Conservation (phyloP, 1,140 invertebrate species). For the Diploscapter pachys region DNA sequence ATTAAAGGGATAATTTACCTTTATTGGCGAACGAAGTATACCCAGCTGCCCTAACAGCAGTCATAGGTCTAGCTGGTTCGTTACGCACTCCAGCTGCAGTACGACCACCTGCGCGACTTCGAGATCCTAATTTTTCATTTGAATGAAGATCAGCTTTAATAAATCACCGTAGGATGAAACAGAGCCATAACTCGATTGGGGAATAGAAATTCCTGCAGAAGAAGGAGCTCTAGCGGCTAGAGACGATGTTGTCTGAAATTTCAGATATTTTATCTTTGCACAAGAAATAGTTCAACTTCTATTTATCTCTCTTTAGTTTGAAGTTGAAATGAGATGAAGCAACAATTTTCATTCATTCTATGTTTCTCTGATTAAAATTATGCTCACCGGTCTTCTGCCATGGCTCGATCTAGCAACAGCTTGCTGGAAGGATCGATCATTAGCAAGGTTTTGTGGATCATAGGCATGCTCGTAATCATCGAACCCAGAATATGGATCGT, state of each 20-base stretch:
- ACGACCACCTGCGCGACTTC: slow-evolving; percentile 12
- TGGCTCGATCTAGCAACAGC: slow-evolving; percentile 49
- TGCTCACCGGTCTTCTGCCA: slow-evolving; percentile 48
- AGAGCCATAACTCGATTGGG: slow-evolving; percentile 9
- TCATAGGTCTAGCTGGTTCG: slow-evolving; percentile 75
- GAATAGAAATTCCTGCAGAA: slow-evolving; percentile 5
- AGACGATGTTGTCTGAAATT: neutral
- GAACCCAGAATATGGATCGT: slow-evolving; percentile 52
- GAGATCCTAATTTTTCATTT: neutral
- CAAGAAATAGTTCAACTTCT: slow-evolving; percentile 39
- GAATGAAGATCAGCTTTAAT: neutral
- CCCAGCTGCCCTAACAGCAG: slow-evolving; percentile 88
- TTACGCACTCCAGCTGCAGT: slow-evolving; percentile 43
- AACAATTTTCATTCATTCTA: no score
- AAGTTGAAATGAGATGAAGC: no score
- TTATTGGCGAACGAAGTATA: slow-evolving; percentile 72
- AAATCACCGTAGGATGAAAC: neutral
- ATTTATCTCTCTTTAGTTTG: slow-evolving; percentile 19
- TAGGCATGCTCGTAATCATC: slow-evolving; percentile 56
- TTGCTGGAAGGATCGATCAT: slow-evolving; percentile 47
- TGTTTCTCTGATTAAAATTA: neutral
- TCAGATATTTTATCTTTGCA: slow-evolving; percentile 9
- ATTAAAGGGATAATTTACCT: slow-evolving; percentile 1
- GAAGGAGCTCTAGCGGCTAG: neutral
- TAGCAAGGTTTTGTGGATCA: slow-evolving; percentile 56